phyloP scores from a whole-genome alignment of 2,113 vertebrate genomes.

The Delphinapterus leucas region DNA sequence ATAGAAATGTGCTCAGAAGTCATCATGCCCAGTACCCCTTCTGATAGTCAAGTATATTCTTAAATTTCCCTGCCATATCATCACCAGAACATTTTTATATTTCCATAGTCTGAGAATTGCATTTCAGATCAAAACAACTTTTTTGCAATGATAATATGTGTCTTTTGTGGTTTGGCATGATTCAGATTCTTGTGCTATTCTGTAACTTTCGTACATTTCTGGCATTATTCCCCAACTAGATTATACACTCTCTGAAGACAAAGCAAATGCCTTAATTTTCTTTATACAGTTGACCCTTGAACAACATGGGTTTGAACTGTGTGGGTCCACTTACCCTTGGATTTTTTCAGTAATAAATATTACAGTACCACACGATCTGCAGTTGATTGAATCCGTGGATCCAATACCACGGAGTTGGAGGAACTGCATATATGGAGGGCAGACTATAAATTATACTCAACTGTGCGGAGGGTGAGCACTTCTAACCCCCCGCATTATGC shows the following conservation, averaged over 20 bases:
- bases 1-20: neutral
- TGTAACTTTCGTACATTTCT: neutral
- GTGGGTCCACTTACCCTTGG: neutral
- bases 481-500: neutral
- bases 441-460: neutral
- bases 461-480: neutral
- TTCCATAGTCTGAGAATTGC: neutral
- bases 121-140: neutral
- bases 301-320: neutral
- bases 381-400: neutral
- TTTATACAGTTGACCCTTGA: neutral
- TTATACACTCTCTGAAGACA: neutral
- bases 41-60: neutral
- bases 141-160: neutral
- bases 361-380: neutral
- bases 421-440: neutral
- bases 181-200: neutral
- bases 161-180: neutral
- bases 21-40: neutral
- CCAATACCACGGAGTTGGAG: neutral
- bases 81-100: neutral
- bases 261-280: neutral
- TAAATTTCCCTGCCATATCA: neutral
- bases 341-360: neutral
- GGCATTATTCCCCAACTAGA: neutral